phyloP scores from a whole-genome alignment of 2,888 invertebrate species.

The Cancer borealis region DNA sequence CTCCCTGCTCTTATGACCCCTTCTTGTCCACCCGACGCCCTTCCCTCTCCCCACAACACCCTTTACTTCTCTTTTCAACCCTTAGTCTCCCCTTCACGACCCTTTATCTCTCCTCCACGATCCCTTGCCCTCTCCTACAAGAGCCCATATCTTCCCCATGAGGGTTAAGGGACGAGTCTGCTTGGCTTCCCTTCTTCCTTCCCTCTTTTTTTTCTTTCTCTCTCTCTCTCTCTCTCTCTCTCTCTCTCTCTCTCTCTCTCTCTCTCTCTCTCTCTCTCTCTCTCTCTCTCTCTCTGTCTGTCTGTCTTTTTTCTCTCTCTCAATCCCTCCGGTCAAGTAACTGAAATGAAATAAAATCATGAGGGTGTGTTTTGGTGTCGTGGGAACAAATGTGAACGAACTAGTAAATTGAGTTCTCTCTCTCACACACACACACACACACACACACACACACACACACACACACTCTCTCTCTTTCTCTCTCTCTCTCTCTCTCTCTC shows the following conservation, averaged over 20 bases:
- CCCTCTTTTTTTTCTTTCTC: not conserved
- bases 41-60: not conserved
- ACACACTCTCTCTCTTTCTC: too few species aligned
- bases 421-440: too few species aligned
- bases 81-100: not conserved
- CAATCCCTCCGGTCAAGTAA: not conserved
- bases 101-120: not conserved
- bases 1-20: not conserved
- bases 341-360: too few species aligned
- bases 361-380: too few species aligned
- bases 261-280: too few species aligned
- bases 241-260: not conserved
- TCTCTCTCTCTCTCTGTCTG: too few species aligned
- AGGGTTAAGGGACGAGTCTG: not conserved
- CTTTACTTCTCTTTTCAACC: not conserved
- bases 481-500: too few species aligned
- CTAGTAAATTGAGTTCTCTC: too few species aligned
- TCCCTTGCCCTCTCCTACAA: not conserved
- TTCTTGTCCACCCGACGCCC: not conserved
- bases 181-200: not conserved
- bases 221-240: slow-evolving; percentile 17
- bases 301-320: not conserved
- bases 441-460: too few species aligned
- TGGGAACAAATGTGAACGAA: too few species aligned
- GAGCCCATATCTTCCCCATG: slow-evolving; percentile 4